phyloP scores from a whole-genome alignment of 2,888 invertebrate genomes.

The Agonopterix heracliana region DNA sequence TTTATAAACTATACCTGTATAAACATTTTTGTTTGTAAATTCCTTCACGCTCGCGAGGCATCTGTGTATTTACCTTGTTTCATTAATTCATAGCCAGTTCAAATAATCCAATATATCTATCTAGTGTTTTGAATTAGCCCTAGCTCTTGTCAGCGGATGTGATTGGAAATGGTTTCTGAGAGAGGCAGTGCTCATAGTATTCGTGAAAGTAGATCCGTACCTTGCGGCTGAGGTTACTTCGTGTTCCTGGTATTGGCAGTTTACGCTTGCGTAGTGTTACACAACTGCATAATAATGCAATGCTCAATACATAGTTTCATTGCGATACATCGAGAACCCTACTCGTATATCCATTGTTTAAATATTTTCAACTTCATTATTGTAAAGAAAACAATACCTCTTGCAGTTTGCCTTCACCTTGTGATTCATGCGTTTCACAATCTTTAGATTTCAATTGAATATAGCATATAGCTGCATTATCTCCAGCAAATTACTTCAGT shows the following conservation, averaged over 20 bases:
- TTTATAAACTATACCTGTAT: no score
- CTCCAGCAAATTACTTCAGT: no score
- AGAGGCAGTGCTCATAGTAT: conserved; percentile 11
- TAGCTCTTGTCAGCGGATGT: no score
- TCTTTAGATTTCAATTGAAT: no score
- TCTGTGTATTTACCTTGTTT: no score
- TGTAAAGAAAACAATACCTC: conserved; percentile 30
- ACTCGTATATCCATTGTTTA: background rate
- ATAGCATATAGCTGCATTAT: no score
- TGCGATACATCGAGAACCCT: conserved; percentile 1
- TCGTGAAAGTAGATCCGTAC: conserved; percentile 32
- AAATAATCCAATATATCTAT: no score
- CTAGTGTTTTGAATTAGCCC: no score
- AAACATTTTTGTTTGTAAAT: no score
- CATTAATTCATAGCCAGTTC: no score
- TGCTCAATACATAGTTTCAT: conserved; percentile 1
- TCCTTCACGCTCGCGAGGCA: no score
- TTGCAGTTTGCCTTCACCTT: conserved; percentile 6
- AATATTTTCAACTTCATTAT: background rate
- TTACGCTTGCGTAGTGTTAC: conserved; percentile 21
- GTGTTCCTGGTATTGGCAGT: conserved; percentile 31
- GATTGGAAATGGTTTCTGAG: background rate
- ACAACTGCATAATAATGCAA: conserved; percentile 25
- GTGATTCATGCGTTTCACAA: background rate
- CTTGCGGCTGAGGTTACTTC: conserved; percentile 24